Evolutionary conservation across 2,888 invertebrate genomes (phyloP).

Genomic region (Sarcophaga carnaria): DNA sequence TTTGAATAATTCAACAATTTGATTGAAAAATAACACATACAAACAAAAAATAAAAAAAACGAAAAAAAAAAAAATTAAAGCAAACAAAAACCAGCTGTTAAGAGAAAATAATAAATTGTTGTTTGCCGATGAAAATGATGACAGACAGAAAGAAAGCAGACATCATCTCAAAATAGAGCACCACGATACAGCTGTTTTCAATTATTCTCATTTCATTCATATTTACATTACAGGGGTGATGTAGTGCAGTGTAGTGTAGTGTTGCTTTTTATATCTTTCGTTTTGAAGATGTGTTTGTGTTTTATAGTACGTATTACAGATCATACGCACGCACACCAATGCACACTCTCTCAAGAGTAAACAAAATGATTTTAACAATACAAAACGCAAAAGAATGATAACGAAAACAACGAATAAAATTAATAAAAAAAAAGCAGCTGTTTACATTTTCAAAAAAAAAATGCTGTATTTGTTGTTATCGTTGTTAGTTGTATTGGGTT

Average conservation of each 20-base stretch:
- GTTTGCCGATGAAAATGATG: neutral
- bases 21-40: neutral
- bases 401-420: constrained; percentile 22
- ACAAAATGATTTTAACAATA: neutral
- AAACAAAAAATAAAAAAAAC: too few relatives aligned
- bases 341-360: too few relatives aligned
- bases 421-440: constrained; percentile 40
- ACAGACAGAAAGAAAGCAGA: constrained; percentile 5
- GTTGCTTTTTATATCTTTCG: too few relatives aligned
- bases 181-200: constrained; percentile 32
- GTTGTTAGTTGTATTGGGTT: constrained; percentile 12
- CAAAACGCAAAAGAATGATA: neutral
- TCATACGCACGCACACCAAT: too few relatives aligned
- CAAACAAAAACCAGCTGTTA: constrained; percentile 25
- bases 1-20: constrained; percentile 9
- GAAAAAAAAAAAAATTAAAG: neutral
- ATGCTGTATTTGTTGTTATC: too few relatives aligned
- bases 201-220: constrained; percentile 40
- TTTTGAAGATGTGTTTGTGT: too few relatives aligned
- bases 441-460: constrained; percentile 24
- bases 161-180: constrained; percentile 8
- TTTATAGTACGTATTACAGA: too few relatives aligned
- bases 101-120: neutral
- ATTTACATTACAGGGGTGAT: neutral
- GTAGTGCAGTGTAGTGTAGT: too few relatives aligned